Percentiles rank a stretch among this genome's conserved stretches.
These are phyloP conservation scores for Lonchura striata DNA, from an alignment of 2,113 vertebrate genomes.

Conservation along the genomic window DNA sequence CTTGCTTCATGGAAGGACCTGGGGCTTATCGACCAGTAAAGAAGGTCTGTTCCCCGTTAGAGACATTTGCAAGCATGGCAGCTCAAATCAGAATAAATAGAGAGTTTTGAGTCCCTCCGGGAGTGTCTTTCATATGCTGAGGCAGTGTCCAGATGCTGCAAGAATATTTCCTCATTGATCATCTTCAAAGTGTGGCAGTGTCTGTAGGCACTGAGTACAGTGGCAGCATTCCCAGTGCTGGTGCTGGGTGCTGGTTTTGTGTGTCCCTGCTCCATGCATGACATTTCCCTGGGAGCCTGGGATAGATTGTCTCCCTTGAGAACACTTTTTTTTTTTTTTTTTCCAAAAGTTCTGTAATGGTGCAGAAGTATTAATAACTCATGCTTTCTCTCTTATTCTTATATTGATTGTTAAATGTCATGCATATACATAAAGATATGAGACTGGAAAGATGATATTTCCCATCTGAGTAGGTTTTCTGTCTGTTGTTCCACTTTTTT, in stretches of 20 bases:
- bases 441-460: background rate
- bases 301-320: background rate
- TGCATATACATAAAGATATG: rapidly evolving
- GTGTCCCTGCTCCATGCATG: background rate
- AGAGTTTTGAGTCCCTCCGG: background rate
- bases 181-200: background rate
- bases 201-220: background rate
- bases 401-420: background rate
- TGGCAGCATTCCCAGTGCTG: background rate
- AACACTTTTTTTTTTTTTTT: no score
- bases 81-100: background rate
- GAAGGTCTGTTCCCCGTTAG: conserved; percentile 8
- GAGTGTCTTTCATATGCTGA: background rate
- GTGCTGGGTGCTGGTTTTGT: background rate
- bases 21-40: background rate
- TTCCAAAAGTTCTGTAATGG: background rate
- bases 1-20: background rate
- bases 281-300: background rate
- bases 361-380: background rate
- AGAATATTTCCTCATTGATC: conserved; percentile 10
- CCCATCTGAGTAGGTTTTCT: background rate
- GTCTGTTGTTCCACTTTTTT: background rate
- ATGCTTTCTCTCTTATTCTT: background rate
- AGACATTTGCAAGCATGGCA: background rate
- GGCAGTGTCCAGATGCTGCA: background rate